A percentile compares a stretch with the other conserved stretches of the same genome.
Evolutionary conservation across 2,113 vertebrate genomes (phyloP).

Genomic region (Salvator merianae): DNA sequence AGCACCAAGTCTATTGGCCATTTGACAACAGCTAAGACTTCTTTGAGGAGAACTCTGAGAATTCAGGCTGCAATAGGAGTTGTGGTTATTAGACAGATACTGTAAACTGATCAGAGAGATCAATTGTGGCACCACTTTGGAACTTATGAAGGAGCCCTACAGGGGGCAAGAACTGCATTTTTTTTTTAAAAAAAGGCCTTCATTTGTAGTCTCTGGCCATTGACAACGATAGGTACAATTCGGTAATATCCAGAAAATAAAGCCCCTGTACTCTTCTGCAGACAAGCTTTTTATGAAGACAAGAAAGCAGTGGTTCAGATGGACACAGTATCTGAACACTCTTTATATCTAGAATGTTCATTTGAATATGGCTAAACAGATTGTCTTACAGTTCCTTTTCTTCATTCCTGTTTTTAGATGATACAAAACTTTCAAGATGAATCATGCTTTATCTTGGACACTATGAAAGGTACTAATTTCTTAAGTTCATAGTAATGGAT

Average conservation of each 20-base stretch:
- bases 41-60: not conserved
- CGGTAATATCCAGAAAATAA: not conserved
- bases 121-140: not conserved
- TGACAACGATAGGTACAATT: not conserved
- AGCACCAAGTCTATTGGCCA: not conserved
- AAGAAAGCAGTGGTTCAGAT: not conserved
- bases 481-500: not conserved
- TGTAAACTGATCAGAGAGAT: not conserved
- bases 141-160: not conserved
- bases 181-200: not conserved
- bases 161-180: too few relatives aligned
- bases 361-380: not conserved
- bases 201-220: not conserved
- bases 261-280: not conserved
- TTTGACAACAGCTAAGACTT: not conserved
- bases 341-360: not conserved
- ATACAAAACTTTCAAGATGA: conserved; percentile 98
- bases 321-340: not conserved
- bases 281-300: not conserved
- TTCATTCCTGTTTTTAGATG: conserved; percentile 79
- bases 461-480: conserved; percentile 88
- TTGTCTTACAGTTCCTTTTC: not conserved
- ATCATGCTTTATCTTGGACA: conserved; percentile 94
- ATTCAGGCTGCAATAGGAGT: not conserved
- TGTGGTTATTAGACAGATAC: not conserved